Evolutionary conservation across 2,888 invertebrate species (phyloP), one percentile per base, ranked within the genome.

Genomic region (Seira musarum): DNA sequence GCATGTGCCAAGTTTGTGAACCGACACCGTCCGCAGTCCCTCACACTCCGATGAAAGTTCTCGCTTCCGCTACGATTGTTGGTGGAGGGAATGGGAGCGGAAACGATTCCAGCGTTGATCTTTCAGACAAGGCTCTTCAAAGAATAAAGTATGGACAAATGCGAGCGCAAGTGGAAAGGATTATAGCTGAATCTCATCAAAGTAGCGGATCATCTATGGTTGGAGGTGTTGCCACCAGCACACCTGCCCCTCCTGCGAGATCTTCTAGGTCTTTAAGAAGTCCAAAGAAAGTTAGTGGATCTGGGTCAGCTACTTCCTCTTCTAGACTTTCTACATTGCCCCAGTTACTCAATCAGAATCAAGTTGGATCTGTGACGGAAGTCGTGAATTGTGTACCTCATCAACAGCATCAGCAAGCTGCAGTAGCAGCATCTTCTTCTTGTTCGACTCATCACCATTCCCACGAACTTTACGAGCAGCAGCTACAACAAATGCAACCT

Each of bases 241-340:
- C 80, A 22, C 80, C 73, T 21, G 66, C 77, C 49, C 72, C 81
- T 60, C 74, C 77, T 13, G 66, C 64, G 22, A 60, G 74, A 17
- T 74, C 82, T 5, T 81, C 85, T 0, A 77, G 83, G 1, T 81
- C 80, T 0, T 66, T 82, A n/a, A 67, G 83, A 60, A 83, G 83
- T 78, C 85, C 85, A 5, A 84, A 83, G 46, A 78, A 83, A 73
- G 84, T 82, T 5, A 81, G 83, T 80, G 83, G 83, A 60, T 75
- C 75, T 69, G 77, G 73, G 17, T 53, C 30, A 1, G 68, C 67
- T 0, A 70, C 60, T 60, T 24, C 70, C 1, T 10, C 61, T 15
- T 1, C 30, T 13, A 69, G 70, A 35, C 24, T 75, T 19, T 70
- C 70, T 8, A 66, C 80, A 3, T 65, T 57, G 6, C 40, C 67